Evolutionary conservation across 2,888 invertebrate genomes (phyloP).

Genomic region (Epinotia bilunana): DNA sequence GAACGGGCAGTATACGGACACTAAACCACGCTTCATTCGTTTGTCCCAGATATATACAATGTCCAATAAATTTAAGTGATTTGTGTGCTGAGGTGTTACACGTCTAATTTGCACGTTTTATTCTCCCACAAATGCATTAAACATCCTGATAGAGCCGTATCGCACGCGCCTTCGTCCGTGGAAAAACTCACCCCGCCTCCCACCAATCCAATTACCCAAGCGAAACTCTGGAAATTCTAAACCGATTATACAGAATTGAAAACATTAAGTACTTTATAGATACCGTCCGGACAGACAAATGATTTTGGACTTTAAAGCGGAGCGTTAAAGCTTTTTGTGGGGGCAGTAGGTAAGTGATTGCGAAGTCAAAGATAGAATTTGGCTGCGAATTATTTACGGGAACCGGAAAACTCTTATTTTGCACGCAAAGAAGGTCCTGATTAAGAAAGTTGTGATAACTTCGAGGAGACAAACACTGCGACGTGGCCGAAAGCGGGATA

Average conservation of each 20-base stretch:
- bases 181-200: constrained; percentile 74
- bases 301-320: constrained; percentile 67
- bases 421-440: constrained; percentile 72
- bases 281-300: constrained; percentile 59
- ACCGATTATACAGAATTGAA: constrained; percentile 84
- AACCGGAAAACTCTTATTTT: constrained; percentile 70
- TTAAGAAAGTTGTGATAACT: constrained; percentile 81
- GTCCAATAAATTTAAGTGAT: not conserved
- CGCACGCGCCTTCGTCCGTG: constrained; percentile 64
- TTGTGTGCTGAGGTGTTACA: constrained; percentile 2
- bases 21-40: not conserved
- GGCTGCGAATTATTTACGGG: constrained; percentile 76
- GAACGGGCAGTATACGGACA: too few species aligned
- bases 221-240: constrained; percentile 83
- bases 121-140: constrained; percentile 47
- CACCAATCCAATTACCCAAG: constrained; percentile 81
- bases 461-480: constrained; percentile 68
- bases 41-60: not conserved
- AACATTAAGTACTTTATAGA: constrained; percentile 83
- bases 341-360: constrained; percentile 59
- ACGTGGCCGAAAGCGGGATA: constrained; percentile 66
- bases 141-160: constrained; percentile 64
- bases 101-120: constrained; percentile 32
- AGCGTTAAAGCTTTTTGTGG: constrained; percentile 60
- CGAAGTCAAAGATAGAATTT: constrained; percentile 79